These are phyloP conservation scores for Panthera uncia DNA, from an alignment of 2,113 vertebrate genomes.

Conservation along the genomic window DNA sequence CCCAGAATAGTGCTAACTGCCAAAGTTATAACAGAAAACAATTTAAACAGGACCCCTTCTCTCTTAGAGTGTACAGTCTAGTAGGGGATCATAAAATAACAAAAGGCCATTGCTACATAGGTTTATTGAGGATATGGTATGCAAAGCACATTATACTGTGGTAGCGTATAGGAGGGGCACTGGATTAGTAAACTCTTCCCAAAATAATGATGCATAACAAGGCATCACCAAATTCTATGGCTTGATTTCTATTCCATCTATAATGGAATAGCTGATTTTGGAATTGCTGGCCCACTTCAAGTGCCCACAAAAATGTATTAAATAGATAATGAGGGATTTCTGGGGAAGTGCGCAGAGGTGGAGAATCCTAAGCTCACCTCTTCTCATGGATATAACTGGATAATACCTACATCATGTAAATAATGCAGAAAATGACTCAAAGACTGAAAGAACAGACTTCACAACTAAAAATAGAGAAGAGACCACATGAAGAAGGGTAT, in stretches of 20 bases:
- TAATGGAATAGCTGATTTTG: not conserved
- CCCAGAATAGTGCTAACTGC: not conserved
- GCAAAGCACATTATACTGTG: not conserved
- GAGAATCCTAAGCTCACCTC: not conserved
- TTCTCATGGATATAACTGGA: not conserved
- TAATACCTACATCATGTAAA: not conserved
- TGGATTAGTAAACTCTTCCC: not conserved
- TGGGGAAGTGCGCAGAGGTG: not conserved
- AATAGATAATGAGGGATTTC: not conserved
- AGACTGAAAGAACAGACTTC: not conserved
- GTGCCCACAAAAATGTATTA: not conserved
- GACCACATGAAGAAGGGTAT: not conserved
- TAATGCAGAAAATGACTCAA: not conserved
- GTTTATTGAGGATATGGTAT: not conserved
- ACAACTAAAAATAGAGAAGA: not conserved
- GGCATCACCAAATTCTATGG: not conserved
- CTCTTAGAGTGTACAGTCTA: not conserved
- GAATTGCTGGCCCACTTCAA: not conserved
- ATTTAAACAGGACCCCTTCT: not conserved
- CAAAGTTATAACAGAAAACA: not conserved
- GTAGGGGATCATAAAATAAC: not conserved
- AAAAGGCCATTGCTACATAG: not conserved
- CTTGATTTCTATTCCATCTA: not conserved
- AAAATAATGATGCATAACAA: not conserved
- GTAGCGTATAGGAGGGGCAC: too few species aligned